Evolutionary conservation across 2,888 invertebrate genomes (phyloP), one percentile per base, ranked within the genome.

Genomic region (Phyllotreta cruciferae): DNA sequence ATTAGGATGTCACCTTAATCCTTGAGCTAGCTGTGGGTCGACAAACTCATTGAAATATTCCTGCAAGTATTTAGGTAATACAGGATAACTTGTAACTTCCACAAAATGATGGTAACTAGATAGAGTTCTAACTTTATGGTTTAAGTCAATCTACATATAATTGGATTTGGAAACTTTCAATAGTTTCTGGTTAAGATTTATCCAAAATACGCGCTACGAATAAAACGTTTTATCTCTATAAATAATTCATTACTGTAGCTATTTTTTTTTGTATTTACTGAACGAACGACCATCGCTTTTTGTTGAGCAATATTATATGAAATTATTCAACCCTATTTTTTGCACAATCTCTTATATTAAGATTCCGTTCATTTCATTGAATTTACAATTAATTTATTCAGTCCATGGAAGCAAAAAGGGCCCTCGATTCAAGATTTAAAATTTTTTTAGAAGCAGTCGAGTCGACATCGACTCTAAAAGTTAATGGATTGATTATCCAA

Each of bases 1-100:
- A 74, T 74, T 74, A 74, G 72, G 66, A 72, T 70, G 71, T 71
- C 70, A 71, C 70, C 73, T 72, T 67, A 73, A 73, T 66, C 68
- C 68, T 64, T 66, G 47, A 66, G 64, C 58, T 64, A 66, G 64
- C 68, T 64, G 52, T 47, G 57, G 64, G 64, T 60, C 62, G 62
- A 49, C 61, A 64, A 66, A 68, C 66, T 61, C 64, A 56, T 52
- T 63, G 62, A 64, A 60, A 66, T 67, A 60, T 63, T 67, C 56
- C 42, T 54, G 37, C 44, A 57, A 64, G 64, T 65, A 65, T 65
- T 60, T 65, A 44, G 53, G 56, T 64, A 64, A 60, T 63, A 55
- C 50, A 60, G 50, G 52, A 64, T 60, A 50, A 60, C 49, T 45
- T 56, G 42, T 49, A 35, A 61, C 57, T 58, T 65, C 35, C 38